These are phyloP conservation scores for Drosophila chauvacae DNA, from an alignment of 1,140 invertebrate species.

Conservation along the genomic window DNA sequence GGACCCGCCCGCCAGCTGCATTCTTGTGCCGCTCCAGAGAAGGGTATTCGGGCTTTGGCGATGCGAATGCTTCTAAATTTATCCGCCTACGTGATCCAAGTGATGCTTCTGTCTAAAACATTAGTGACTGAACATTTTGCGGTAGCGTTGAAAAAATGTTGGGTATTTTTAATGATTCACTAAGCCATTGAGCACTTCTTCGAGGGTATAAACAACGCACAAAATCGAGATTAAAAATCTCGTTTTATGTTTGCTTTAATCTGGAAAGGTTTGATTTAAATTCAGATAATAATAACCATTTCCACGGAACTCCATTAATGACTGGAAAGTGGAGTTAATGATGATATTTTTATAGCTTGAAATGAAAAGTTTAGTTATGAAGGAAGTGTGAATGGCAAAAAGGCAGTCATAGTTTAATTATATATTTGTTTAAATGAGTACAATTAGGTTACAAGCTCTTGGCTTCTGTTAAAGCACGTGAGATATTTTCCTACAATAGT, in stretches of 20 bases:
- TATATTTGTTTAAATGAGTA: too few relatives aligned
- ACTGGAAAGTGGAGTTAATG: slow-evolving; percentile 7
- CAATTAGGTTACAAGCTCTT: neutral
- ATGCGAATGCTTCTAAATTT: slow-evolving; percentile 26
- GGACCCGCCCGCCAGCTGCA: slow-evolving; percentile 7
- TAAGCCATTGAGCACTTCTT: slow-evolving; percentile 11
- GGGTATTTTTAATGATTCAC: slow-evolving; percentile 28
- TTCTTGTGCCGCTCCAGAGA: slow-evolving; percentile 2
- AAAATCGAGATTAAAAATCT: slow-evolving; percentile 1
- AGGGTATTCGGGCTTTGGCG: slow-evolving; percentile 12
- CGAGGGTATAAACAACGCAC: slow-evolving; percentile 3
- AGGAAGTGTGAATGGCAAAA: neutral
- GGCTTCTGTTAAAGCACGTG: neutral
- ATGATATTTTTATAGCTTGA: neutral
- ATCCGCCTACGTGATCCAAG: slow-evolving; percentile 19
- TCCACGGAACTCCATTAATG: neutral
- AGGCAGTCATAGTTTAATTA: neutral
- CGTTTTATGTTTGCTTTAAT: slow-evolving; percentile 1
- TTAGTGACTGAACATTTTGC: slow-evolving; percentile 9
- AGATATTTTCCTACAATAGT: neutral
- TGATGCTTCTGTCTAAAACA: slow-evolving; percentile 11
- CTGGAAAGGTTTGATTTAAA: slow-evolving; percentile 4
- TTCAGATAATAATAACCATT: neutral
- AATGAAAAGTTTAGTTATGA: neutral
- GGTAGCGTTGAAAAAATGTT: slow-evolving; percentile 19